A percentile compares a stretch with the other conserved stretches of the same genome.
phyloP scores from a whole-genome alignment of 2,113 vertebrate species.

The Sceloporus undulatus region DNA sequence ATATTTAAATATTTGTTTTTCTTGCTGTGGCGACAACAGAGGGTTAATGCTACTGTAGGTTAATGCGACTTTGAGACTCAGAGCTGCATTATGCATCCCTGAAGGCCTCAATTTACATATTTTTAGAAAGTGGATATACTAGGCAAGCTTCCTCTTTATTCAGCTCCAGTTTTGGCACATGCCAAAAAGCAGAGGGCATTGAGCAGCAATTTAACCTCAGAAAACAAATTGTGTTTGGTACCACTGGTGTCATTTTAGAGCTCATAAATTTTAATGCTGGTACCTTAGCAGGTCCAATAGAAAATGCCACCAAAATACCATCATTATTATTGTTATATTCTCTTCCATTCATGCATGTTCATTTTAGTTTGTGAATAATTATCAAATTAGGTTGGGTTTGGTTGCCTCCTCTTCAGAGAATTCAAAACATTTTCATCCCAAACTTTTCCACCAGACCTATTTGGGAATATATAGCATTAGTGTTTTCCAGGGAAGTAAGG shows the following conservation, averaged over 20 bases:
- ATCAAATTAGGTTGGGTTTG: not conserved
- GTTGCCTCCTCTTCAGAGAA: not conserved
- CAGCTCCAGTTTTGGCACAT: conserved; percentile 68
- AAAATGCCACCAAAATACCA: not conserved
- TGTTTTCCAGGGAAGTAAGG: not conserved
- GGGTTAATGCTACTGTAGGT: conserved; percentile 52
- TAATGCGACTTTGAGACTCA: conserved; percentile 61
- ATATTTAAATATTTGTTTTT: conserved; percentile 46
- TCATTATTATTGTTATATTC: not conserved
- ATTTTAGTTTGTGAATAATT: conserved; percentile 17
- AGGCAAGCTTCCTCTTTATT: conserved; percentile 65
- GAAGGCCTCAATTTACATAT: conserved; percentile 67
- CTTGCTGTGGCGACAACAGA: conserved; percentile 52
- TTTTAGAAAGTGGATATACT: conserved; percentile 70
- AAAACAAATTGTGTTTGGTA: conserved; percentile 73
- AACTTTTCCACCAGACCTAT: not conserved
- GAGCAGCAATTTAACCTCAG: conserved; percentile 64
- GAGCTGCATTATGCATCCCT: conserved; percentile 66
- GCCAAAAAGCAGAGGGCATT: conserved; percentile 61
- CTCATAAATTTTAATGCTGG: conserved; percentile 41
- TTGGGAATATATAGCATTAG: not conserved
- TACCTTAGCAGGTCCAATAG: conserved; percentile 33
- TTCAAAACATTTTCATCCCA: not conserved
- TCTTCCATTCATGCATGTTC: conserved; percentile 10
- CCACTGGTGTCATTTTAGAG: conserved; percentile 54